Evolutionary conservation across 2,113 vertebrate species (phyloP), one percentile per base, ranked within the genome.

Genomic region (Pandion haliaetus): DNA sequence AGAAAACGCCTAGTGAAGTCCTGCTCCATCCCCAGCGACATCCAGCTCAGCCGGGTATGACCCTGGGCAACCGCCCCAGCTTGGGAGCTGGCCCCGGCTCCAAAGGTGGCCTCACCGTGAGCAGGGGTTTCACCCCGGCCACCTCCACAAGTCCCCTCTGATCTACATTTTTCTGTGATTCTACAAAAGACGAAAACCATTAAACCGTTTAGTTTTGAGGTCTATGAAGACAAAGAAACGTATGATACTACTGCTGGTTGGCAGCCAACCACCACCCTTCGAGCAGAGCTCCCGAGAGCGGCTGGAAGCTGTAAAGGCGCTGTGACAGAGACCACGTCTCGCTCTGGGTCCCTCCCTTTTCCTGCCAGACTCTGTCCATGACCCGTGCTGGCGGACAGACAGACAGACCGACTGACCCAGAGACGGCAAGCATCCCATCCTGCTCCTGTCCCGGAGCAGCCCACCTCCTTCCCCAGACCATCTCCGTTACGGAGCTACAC

Each of bases 101-200:
- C 32, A 6, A 9, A 12, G 26, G 34, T 1, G 24, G 13, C 14
- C 26, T 44, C 7, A 4, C 9, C 4, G 3, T 1, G 29, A 55
- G 57, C 31, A 11, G 36, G 26, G 40, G 3, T 13, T 42, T 71
- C 65, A 11, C 18, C 57, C 21, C 3, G 2, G 12, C 12, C 50
- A 38, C 42, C 34, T 44, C 19, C n/a, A 12, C 17, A 4, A 52
- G n/a, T 9, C 54, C 44, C 38, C 45, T 24, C 65, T 15, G 1
- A 36, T 12, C 40, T 15, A 8, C 14, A 3, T 9, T 71, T 31
- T 36, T 15, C 49, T 25, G 20, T 2, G 4, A 9, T 24, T 63
- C n/a, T 42, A 52, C 32, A 2, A 12, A 47, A 78, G 62, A 42
- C 2, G 1, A 59, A 49, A 38, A 38, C 24, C 52, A 9, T 8